A percentile compares a stretch with the other conserved stretches of the same genome.
Evolutionary conservation across 1,140 invertebrate species (phyloP).

Genomic region (Charaxes varanes): DNA sequence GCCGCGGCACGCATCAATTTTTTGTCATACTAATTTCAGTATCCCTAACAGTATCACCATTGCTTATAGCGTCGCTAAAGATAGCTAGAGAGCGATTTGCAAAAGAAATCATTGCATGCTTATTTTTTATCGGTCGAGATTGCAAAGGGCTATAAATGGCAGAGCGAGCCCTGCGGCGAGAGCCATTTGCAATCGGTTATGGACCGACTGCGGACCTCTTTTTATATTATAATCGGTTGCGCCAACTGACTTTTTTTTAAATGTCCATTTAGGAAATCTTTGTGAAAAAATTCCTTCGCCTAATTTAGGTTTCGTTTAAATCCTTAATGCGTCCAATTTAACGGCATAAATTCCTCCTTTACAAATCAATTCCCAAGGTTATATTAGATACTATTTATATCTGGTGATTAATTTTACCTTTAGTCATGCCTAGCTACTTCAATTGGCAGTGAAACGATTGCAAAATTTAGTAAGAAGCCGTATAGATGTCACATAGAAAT

Average conservation of each 20-base stretch:
- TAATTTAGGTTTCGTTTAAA: no score
- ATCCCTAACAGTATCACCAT: conserved; percentile 33
- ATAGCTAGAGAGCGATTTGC: conserved; percentile 47
- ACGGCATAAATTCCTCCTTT: no score
- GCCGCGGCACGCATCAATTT: conserved; percentile 30
- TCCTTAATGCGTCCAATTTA: no score
- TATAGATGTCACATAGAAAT: no score
- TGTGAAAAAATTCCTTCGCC: no score
- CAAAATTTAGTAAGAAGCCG: no score
- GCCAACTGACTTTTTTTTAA: conserved; percentile 51
- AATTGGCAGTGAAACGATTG: no score
- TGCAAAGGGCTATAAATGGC: conserved; percentile 65
- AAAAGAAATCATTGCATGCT: conserved; percentile 55
- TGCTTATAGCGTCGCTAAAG: conserved; percentile 35
- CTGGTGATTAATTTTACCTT: no score
- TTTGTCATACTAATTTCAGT: conserved; percentile 48
- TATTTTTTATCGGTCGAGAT: conserved; percentile 67
- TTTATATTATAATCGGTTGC: conserved; percentile 69
- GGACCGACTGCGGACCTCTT: conserved; percentile 64
- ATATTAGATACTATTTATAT: no score
- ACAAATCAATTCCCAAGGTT: no score
- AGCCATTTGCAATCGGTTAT: conserved; percentile 71
- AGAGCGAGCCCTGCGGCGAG: conserved; percentile 46
- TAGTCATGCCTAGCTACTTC: no score
- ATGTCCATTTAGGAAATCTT: no score